phyloP scores from a whole-genome alignment of 2,113 vertebrate genomes.

The Polypterus bichir region DNA sequence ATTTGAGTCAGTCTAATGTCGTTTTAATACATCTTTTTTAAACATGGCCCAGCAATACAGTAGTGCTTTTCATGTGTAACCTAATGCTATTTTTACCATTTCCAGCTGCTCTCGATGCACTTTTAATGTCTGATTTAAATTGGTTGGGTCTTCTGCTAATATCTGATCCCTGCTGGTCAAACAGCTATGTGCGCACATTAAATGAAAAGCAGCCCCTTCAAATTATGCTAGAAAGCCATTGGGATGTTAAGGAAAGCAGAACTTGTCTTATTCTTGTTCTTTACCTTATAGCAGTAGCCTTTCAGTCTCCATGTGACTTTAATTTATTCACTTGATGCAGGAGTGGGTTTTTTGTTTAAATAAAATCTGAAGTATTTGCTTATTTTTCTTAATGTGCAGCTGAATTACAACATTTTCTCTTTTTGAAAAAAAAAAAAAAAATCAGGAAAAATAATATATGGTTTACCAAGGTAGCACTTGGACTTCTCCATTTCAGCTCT shows the following conservation, averaged over 20 bases:
- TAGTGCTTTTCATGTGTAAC: conserved; percentile 8
- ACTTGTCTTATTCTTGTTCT: neutral
- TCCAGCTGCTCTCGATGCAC: conserved; percentile 3
- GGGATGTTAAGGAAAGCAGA: neutral
- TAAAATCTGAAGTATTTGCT: neutral
- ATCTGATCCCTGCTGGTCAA: neutral
- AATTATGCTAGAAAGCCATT: neutral
- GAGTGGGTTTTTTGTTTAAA: conserved; percentile 47
- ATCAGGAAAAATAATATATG: neutral
- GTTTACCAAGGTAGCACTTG: neutral
- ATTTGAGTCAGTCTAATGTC: too few relatives aligned
- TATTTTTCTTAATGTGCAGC: neutral
- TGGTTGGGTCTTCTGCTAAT: conserved; percentile 3
- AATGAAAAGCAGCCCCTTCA: neutral
- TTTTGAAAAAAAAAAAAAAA: too few relatives aligned
- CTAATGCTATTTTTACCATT: conserved; percentile 1
- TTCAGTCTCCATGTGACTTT: neutral
- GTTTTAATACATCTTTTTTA: neutral
- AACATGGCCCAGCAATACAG: conserved; percentile 3
- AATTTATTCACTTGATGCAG: neutral
- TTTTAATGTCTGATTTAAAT: conserved; percentile 8
- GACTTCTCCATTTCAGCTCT: neutral
- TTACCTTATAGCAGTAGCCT: neutral
- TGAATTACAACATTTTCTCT: too few relatives aligned
- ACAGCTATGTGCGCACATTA: neutral